Base-by-base conservation (phyloP, 2,888 invertebrate genomes). In the Eulithis prunata region DNA sequence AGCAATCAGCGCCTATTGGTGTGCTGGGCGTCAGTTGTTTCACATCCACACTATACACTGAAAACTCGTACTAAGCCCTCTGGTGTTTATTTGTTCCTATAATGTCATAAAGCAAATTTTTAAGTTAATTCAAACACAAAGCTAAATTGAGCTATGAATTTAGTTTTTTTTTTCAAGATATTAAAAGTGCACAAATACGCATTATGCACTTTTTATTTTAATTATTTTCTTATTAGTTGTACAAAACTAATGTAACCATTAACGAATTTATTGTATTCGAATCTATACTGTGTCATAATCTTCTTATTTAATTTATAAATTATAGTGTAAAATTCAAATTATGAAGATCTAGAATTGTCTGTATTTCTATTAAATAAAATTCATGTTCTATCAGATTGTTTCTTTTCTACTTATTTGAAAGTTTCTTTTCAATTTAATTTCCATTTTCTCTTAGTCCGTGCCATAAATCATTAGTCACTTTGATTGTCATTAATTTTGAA, bases 31-130 rank as follows among this genome's bases (percentile, higher is more conserved):
- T 21, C 21, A 21, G 21, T 1, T 2, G 21, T 21, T 21, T 21
- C 21, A 21, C 21, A 21, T 2, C 21, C 21, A 21, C 21, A 21
- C 21, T 21, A 21, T 21, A 21, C 21, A 21, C 21, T 21, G 21
- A 21, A 21, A 21, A 21, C 21, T 21, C 21, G 21, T 21, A 21
- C 21, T 1, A 21, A 1, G 21, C 21, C 21, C 21, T 21, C 21
- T 21, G 60, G 81, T 86, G 56, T 83, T 78, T 83, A 79, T 75
- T 88, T 87, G 91, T 92, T 92, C 91, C 91, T 92, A 91, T 79
- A 57, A 21, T 59, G 52, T 70, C 63, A 74, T 77, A 45, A 66
- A 71, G 14, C 69, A 64, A 73, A 55, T 72, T 66, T 72, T 72
- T 71, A 68, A 70, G 64, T 70, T 72, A 66, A 68, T 69, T 56